Evolutionary conservation across 2,113 vertebrate genomes (phyloP), one percentile per base, ranked within the genome.

Genomic region (Delphinus delphis): DNA sequence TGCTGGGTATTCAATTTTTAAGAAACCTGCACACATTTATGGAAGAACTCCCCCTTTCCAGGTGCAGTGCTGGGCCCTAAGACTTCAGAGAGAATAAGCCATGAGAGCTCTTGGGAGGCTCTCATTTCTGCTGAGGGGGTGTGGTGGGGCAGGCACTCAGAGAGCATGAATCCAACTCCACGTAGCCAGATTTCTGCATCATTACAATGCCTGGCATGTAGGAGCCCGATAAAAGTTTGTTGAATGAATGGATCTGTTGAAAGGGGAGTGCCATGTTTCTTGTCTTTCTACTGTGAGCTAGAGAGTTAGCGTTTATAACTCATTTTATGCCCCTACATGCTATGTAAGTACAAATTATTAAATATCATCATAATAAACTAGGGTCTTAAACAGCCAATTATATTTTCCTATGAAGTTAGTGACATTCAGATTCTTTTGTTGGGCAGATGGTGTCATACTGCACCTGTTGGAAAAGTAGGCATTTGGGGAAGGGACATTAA

Each of bases 401-500:
- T 50, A 70, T 87, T 97, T 95, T 90, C 76, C 96, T 70, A 53
- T 85, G 36, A 94, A 97, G 84, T 97, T 97, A 63, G 87, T 97
- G 96, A 93, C 97, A 97, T 97, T 98, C 96, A 94, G 63, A 81
- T 95, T 93, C 76, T 93, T 97, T 96, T 88, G 92, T 90, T 96
- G 88, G 95, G 62, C 97, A 98, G 96, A 96, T 97, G 96, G 96
- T 80, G 9, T 93, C 86, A 94, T 95, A 96, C 80, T 92, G 76
- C 97, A 97, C 97, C 94, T 98, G 96, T 94, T 98, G 92, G 90
- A 90, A 96, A 96, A 94, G 62, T 88, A 94, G 77, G 71, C 93
- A 94, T 88, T 97, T 98, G 50, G 92, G 81, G 88, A 97, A 97
- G 60, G 95, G 96, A 85, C 84, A 86, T 97, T 97, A 95, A 96